A percentile compares a stretch with the other conserved stretches of the same genome.
phyloP scores from a whole-genome alignment of 92 coral and sea anemone genomes.

The Palythoa caribaeorum region DNA sequence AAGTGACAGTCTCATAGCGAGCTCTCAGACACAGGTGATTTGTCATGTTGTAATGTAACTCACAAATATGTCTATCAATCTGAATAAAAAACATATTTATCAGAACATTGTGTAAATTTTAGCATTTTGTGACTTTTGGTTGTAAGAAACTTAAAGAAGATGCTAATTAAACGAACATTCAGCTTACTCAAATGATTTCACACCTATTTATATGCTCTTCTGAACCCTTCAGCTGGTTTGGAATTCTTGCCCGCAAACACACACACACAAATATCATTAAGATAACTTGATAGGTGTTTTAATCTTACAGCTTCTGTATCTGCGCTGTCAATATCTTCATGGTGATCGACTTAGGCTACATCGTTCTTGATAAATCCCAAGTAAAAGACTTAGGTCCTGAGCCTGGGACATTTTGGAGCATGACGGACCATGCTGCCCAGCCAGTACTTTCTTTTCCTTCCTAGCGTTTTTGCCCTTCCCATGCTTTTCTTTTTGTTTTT shows the following conservation, averaged over 20 bases:
- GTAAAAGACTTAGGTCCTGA: conserved; percentile 17
- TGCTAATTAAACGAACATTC: conserved; percentile 6
- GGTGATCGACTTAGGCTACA: conserved; percentile 21
- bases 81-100: conserved; percentile 1
- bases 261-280: conserved; percentile 3
- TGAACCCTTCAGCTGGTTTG: conserved; percentile 22
- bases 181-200: conserved; percentile 29
- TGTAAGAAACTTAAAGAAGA: neutral
- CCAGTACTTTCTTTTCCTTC: conserved; percentile 39
- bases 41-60: neutral
- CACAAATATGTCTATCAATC: neutral
- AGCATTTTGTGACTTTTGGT: neutral
- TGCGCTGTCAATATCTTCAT: conserved; percentile 49
- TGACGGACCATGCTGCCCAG: conserved; percentile 63
- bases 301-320: conserved; percentile 15
- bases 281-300: neutral
- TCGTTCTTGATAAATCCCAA: conserved; percentile 51
- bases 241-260: conserved; percentile 6
- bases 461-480: conserved; percentile 53
- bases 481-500: conserved; percentile 39
- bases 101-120: neutral
- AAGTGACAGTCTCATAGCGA: neutral
- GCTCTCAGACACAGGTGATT: neutral
- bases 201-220: conserved; percentile 9
- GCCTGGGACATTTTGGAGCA: conserved; percentile 55